A percentile compares a stretch with the other conserved stretches of the same genome.
phyloP scores from a whole-genome alignment of 1,140 invertebrate species.

The Drosophila truncata region DNA sequence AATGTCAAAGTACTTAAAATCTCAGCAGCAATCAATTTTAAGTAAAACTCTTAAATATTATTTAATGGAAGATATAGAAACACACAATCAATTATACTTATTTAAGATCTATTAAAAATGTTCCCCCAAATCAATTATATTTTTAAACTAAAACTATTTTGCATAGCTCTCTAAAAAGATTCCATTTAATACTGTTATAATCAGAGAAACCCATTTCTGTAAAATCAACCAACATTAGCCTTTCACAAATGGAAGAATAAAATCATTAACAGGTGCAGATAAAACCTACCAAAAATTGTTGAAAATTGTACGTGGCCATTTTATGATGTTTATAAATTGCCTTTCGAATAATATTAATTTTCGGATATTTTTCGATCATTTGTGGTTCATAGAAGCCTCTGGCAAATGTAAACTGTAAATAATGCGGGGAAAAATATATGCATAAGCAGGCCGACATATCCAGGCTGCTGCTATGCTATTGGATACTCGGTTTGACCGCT shows the following conservation, averaged over 20 bases:
- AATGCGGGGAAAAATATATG: conserved; percentile 23
- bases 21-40: neutral
- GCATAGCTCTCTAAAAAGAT: neutral
- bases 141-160: neutral
- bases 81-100: no score
- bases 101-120: no score
- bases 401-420: conserved; percentile 38
- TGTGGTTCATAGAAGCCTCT: conserved; percentile 37
- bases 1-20: neutral
- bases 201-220: no score
- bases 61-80: no score
- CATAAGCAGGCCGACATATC: neutral
- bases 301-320: conserved; percentile 16
- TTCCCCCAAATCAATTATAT: no score
- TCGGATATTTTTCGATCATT: conserved; percentile 27
- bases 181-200: no score
- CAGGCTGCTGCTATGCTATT: conserved; percentile 28
- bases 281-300: conserved; percentile 6
- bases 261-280: conserved; percentile 32
- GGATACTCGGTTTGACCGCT: conserved; percentile 32
- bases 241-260: no score
- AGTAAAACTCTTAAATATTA: no score
- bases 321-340: conserved; percentile 50
- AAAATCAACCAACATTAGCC: neutral
- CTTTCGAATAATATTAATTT: conserved; percentile 30